phyloP scores from a whole-genome alignment of 2,797 vertebrate species.

The Borostomias antarcticus region DNA sequence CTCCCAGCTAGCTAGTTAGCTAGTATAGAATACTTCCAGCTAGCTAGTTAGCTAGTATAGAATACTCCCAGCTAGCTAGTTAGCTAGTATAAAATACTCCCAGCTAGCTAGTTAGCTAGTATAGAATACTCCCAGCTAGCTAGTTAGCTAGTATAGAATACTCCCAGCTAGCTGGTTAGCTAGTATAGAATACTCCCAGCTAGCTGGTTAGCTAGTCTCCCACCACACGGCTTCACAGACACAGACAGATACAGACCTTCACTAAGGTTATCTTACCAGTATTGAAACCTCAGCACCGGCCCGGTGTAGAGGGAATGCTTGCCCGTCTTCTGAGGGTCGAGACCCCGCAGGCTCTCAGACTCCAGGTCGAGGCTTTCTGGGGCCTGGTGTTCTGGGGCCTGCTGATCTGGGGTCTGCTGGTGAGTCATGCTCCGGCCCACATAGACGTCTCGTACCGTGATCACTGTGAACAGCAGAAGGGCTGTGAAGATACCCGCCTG shows the following conservation, averaged over 20 bases:
- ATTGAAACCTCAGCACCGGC: slow-evolving; percentile 21
- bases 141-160: neutral
- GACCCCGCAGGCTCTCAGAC: slow-evolving; percentile 24
- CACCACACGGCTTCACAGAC: neutral
- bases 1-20: neutral
- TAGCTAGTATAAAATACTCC: neutral
- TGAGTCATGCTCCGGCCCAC: slow-evolving; percentile 54
- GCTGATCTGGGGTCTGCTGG: slow-evolving; percentile 33
- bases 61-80: neutral
- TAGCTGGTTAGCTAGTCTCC: neutral
- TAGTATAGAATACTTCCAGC: neutral
- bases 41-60: neutral
- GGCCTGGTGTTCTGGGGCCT: slow-evolving; percentile 37
- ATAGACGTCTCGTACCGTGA: slow-evolving; percentile 76
- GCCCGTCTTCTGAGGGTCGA: slow-evolving; percentile 8
- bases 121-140: neutral
- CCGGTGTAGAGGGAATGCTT: slow-evolving; percentile 22
- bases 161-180: neutral
- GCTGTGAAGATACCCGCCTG: slow-evolving; percentile 70
- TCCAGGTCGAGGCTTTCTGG: slow-evolving; percentile 27
- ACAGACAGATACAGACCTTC: no score
- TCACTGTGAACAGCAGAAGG: slow-evolving; percentile 70
- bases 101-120: neutral
- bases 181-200: no score
- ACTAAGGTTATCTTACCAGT: neutral